Evolutionary conservation across 2,113 vertebrate genomes (phyloP).

Genomic region (Asarcornis scutulata): DNA sequence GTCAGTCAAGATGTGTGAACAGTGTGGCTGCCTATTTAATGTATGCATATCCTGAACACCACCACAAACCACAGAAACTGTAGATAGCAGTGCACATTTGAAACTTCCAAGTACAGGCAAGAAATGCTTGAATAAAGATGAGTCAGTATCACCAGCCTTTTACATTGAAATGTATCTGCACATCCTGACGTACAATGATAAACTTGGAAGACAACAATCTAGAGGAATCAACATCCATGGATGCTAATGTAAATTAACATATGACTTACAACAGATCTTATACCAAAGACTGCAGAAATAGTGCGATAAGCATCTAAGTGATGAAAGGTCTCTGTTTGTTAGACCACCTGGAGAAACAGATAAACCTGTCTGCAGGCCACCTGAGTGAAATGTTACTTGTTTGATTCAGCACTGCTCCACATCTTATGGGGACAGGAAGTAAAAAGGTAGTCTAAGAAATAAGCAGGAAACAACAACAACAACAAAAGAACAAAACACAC

Average conservation of each 20-base stretch:
- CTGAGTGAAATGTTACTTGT: not conserved
- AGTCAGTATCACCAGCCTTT: slow-evolving; percentile 19
- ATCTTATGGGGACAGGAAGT: not conserved
- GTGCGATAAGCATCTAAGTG: slow-evolving; percentile 43
- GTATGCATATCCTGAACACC: not conserved
- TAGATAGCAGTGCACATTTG: not conserved
- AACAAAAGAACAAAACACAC: no score
- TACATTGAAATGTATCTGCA: slow-evolving; percentile 1
- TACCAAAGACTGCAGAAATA: not conserved
- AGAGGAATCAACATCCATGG: not conserved
- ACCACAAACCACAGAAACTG: not conserved
- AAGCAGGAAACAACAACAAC: not conserved
- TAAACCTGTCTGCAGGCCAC: not conserved
- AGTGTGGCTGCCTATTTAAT: not conserved
- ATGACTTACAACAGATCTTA: slow-evolving; percentile 30
- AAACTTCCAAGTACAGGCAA: not conserved
- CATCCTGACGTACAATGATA: not conserved
- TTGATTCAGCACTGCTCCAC: not conserved
- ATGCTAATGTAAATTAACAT: slow-evolving; percentile 30
- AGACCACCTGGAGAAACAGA: slow-evolving; percentile 9
- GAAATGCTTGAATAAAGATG: slow-evolving; percentile 50
- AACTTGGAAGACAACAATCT: slow-evolving; percentile 44
- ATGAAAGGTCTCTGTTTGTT: slow-evolving; percentile 37
- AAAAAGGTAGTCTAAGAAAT: not conserved
- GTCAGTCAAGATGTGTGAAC: not conserved